Evolutionary conservation across 2,797 vertebrate species (phyloP).

Genomic region (Miopithecus talapoin): DNA sequence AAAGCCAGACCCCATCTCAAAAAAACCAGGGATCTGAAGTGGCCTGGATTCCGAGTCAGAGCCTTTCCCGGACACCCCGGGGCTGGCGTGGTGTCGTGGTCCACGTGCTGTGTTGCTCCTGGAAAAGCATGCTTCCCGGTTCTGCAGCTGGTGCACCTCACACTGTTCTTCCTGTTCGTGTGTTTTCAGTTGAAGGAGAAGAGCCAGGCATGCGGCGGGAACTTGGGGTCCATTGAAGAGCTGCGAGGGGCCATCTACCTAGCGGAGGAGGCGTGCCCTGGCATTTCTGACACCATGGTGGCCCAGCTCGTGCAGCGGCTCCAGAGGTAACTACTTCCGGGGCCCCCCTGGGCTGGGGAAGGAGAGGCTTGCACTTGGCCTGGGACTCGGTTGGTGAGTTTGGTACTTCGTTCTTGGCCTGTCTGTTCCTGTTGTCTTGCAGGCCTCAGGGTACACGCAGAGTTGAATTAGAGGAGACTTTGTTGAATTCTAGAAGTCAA

Average conservation of each 20-base stretch:
- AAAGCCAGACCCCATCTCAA: too few species aligned
- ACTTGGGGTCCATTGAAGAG: conserved; percentile 91
- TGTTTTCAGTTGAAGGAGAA: conserved; percentile 92
- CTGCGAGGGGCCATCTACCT: conserved; percentile 92
- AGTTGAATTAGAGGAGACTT: not conserved
- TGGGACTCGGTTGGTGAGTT: too few species aligned
- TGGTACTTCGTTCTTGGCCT: not conserved
- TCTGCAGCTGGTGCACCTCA: not conserved
- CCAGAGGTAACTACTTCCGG: conserved; percentile 88
- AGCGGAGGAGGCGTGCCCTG: conserved; percentile 94
- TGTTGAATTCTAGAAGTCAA: not conserved
- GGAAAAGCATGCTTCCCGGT: not conserved
- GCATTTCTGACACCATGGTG: conserved; percentile 95
- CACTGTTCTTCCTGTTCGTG: not conserved
- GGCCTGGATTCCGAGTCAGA: not conserved
- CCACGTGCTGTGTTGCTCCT: not conserved
- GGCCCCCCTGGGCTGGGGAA: not conserved
- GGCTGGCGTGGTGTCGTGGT: rapidly evolving
- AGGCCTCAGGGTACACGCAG: rapidly evolving
- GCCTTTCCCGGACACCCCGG: rapidly evolving
- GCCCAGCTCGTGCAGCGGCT: conserved; percentile 94
- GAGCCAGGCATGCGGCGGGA: conserved; percentile 89
- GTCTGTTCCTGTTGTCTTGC: not conserved
- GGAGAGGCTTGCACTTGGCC: not conserved
- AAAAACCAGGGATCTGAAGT: not conserved